These are phyloP conservation scores for Hydractinia echinata DNA, from an alignment of 30 jellyfish, hydroid and myxozoan species.

Conservation along the genomic window DNA sequence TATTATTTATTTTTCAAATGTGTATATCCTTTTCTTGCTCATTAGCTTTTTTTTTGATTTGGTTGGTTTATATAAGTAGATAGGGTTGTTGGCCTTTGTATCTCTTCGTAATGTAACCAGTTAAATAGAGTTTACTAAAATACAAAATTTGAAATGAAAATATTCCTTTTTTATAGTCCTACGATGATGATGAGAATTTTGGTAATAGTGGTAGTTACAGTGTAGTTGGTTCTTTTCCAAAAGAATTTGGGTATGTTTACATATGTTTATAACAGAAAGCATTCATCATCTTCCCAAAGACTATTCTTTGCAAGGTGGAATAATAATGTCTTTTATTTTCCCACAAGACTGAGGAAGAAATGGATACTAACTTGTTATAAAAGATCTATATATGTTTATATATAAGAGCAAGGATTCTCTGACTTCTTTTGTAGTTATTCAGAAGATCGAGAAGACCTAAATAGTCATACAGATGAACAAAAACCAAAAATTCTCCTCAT, in stretches of 20 bases:
- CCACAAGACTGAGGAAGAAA: too few species aligned
- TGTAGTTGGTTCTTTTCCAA: constrained; percentile 90
- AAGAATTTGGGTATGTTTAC: constrained; percentile 70
- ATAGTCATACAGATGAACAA: constrained; percentile 57
- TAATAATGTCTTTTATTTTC: background rate
- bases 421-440: constrained; percentile 14
- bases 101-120: too few species aligned
- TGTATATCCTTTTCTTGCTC: too few species aligned
- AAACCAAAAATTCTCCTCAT: constrained; percentile 78
- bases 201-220: constrained; percentile 94
- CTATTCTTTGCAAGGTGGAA: background rate
- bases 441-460: constrained; percentile 72
- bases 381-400: background rate
- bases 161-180: constrained; percentile 38
- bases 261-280: background rate
- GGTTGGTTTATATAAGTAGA: too few species aligned
- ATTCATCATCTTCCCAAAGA: too few species aligned
- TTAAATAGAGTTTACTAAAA: too few species aligned
- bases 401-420: background rate
- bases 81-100: too few species aligned
- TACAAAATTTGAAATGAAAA: too few species aligned
- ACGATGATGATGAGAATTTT: constrained; percentile 85
- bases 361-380: background rate
- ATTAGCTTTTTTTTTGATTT: too few species aligned
- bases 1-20: too few species aligned